Percentiles rank a stretch among this genome's conserved stretches.
Conservation (phyloP, 2,113 vertebrate species). For the Acanthochromis polyacanthus region DNA sequence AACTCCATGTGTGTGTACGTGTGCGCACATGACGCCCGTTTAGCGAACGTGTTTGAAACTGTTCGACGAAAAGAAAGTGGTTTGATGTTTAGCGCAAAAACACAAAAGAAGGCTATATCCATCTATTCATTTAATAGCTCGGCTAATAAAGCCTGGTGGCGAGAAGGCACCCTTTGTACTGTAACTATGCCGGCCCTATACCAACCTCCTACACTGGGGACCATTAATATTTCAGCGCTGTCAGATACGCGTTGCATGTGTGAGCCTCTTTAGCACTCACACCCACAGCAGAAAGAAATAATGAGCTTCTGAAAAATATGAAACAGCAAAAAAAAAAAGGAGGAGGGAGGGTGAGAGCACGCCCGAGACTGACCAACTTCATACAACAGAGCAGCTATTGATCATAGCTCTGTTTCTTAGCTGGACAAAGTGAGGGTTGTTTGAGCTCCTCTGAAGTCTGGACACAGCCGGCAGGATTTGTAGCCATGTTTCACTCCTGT, state of each 20-base stretch:
- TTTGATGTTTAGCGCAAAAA: slow-evolving; percentile 69
- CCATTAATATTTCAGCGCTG: slow-evolving; percentile 85
- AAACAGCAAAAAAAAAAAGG: slow-evolving; percentile 60
- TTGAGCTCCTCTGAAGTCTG: slow-evolving; percentile 76
- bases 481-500: slow-evolving; percentile 76
- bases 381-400: slow-evolving; percentile 83
- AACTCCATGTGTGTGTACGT: not conserved
- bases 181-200: slow-evolving; percentile 80
- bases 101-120: slow-evolving; percentile 64
- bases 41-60: slow-evolving; percentile 44
- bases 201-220: slow-evolving; percentile 83
- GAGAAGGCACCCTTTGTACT: slow-evolving; percentile 83
- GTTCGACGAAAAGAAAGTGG: slow-evolving; percentile 49
- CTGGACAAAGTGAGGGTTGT: slow-evolving; percentile 79
- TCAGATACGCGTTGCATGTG: slow-evolving; percentile 79
- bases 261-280: slow-evolving; percentile 79
- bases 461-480: slow-evolving; percentile 75
- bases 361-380: slow-evolving; percentile 73
- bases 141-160: slow-evolving; percentile 84
- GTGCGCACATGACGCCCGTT: slow-evolving; percentile 19
- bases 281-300: slow-evolving; percentile 83
- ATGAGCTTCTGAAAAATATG: slow-evolving; percentile 84
- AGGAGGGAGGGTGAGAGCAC: slow-evolving; percentile 51
- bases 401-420: slow-evolving; percentile 77
- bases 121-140: slow-evolving; percentile 78